Evolutionary conservation across 2,888 invertebrate genomes (phyloP).

Genomic region (Orthonevra nobilis): DNA sequence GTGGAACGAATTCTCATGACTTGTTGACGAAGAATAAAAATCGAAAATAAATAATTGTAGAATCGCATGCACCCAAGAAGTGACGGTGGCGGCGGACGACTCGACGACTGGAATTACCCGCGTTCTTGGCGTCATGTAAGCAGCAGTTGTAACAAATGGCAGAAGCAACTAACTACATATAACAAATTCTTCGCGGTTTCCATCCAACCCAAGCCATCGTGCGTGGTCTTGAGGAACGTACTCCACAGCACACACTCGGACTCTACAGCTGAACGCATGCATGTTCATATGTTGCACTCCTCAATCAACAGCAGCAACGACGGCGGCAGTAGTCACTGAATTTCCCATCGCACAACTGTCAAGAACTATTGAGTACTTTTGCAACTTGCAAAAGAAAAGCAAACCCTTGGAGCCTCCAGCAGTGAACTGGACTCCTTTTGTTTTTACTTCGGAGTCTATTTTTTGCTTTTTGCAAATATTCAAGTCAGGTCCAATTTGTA

Average conservation of each 20-base stretch:
- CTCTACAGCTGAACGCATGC: constrained; percentile 1
- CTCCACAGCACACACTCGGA: constrained; percentile 24
- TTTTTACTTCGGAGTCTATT: no score
- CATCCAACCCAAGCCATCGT: constrained; percentile 29
- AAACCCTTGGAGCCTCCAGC: constrained; percentile 29
- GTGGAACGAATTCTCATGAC: constrained; percentile 50
- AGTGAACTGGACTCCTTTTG: no score
- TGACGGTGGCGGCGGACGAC: constrained; percentile 34
- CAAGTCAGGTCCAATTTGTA: constrained; percentile 68
- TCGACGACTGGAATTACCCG: constrained; percentile 54
- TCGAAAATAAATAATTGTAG: constrained; percentile 46
- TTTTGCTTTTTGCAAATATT: constrained; percentile 48
- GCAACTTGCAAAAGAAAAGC: constrained; percentile 1
- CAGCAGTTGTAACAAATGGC: constrained; percentile 48
- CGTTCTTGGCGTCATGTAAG: constrained; percentile 49
- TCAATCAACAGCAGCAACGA: constrained; percentile 50
- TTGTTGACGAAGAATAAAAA: constrained; percentile 12
- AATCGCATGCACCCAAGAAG: constrained; percentile 46
- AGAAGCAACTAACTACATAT: constrained; percentile 48
- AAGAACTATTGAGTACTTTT: constrained; percentile 32
- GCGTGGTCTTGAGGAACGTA: constrained; percentile 51
- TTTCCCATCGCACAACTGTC: constrained; percentile 21
- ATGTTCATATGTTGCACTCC: no score
- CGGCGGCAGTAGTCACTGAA: constrained; percentile 11
- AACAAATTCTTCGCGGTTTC: constrained; percentile 54